Evolutionary conservation across 2,888 invertebrate species (phyloP).

Genomic region (Caradrina clavipalpis): DNA sequence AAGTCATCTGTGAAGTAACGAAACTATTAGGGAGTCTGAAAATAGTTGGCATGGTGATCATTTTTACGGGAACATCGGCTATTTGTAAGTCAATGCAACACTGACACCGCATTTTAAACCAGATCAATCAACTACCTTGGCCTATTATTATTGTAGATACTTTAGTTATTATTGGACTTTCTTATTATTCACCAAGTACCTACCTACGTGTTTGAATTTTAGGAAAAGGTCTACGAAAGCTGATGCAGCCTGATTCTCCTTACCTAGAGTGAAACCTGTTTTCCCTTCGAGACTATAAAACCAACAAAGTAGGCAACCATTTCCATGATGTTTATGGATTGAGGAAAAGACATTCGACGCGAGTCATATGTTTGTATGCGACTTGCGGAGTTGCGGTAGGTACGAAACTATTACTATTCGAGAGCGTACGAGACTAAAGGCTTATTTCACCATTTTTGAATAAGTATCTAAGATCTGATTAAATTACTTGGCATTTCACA

Average conservation of each 20-base stretch:
- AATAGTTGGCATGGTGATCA: conserved; percentile 24
- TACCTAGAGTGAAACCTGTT: background rate
- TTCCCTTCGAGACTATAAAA: conserved; percentile 5
- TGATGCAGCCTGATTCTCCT: background rate
- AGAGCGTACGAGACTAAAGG: background rate
- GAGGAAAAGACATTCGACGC: conserved; percentile 35
- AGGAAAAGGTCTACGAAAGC: background rate
- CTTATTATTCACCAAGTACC: background rate
- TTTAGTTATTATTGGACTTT: conserved; percentile 2
- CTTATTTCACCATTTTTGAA: no score
- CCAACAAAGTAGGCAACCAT: conserved; percentile 16
- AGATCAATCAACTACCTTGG: conserved; percentile 22
- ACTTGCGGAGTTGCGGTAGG: no score
- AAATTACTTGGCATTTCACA: no score
- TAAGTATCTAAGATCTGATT: no score
- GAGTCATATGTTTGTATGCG: conserved; percentile 10
- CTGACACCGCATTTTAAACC: conserved; percentile 9
- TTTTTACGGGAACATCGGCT: conserved; percentile 22
- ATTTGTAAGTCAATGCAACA: conserved; percentile 21
- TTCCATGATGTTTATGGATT: conserved; percentile 41
- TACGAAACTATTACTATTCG: background rate
- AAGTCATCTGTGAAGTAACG: conserved; percentile 25
- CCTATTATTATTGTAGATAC: conserved; percentile 11
- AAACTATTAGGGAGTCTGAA: conserved; percentile 22
- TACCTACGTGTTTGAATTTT: background rate